These are phyloP conservation scores for Trilocha varians DNA, from an alignment of 2,888 invertebrate genomes.

Conservation along the genomic window DNA sequence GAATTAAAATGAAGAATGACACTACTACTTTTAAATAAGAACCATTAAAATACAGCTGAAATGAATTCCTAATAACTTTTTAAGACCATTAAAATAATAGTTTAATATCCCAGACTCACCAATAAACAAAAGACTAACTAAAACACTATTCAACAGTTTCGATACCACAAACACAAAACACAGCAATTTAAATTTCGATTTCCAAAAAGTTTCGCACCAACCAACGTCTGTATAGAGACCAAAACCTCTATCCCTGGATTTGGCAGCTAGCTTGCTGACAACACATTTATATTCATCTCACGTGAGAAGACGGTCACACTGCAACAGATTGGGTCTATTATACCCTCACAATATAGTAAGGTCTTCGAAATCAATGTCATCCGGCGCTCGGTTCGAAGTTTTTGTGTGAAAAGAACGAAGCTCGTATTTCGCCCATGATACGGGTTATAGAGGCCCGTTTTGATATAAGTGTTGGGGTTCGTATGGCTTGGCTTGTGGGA, in stretches of 20 bases:
- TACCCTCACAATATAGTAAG: slow-evolving; percentile 15
- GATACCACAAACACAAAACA: too few relatives aligned
- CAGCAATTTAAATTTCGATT: too few relatives aligned
- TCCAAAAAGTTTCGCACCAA: too few relatives aligned
- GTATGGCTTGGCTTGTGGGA: neutral
- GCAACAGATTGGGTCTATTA: slow-evolving; percentile 20
- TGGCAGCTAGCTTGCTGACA: slow-evolving; percentile 5
- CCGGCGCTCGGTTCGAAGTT: slow-evolving; percentile 1
- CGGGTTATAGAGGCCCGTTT: neutral
- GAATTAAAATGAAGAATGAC: too few relatives aligned
- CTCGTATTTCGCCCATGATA: slow-evolving; percentile 5
- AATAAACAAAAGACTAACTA: too few relatives aligned
- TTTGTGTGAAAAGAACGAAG: neutral
- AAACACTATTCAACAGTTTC: too few relatives aligned
- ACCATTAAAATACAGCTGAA: too few relatives aligned
- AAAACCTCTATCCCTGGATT: slow-evolving; percentile 8
- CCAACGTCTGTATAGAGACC: neutral
- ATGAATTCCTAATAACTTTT: too few relatives aligned
- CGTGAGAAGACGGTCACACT: slow-evolving; percentile 8
- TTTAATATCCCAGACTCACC: too few relatives aligned
- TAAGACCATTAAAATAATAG: too few relatives aligned
- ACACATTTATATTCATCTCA: slow-evolving; percentile 15
- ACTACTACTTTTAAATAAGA: too few relatives aligned
- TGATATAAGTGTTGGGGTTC: neutral
- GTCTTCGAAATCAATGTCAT: slow-evolving; percentile 6